Evolutionary conservation across 1,140 invertebrate species (phyloP), one percentile per base, ranked within the genome.

Genomic region (Drosophila ercepeae): DNA sequence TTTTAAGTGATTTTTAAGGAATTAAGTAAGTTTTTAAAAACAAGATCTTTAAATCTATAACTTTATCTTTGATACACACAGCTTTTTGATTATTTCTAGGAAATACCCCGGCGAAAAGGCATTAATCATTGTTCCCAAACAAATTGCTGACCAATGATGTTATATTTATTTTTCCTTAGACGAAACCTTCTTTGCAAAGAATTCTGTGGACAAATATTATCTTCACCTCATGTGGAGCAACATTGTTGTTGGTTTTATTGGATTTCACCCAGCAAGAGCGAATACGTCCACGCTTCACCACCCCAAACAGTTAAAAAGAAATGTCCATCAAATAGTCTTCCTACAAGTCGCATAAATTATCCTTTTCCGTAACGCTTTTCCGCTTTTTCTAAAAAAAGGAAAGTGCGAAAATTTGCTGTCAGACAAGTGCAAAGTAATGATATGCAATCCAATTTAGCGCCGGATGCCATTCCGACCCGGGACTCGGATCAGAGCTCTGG

Each of bases 381-480:
- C 36, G 36, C 7, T 42, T 50, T 44, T 58, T 29, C 25, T 39
- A 44, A 50, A 44, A 49, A 75, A 79, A 50, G 51, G 49, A 75
- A 79, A 84, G 82, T 84, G 81, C 58, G 82, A 82, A 86, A 81
- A 88, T 88, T 88, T 77, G 68, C 39, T 67, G 69, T 16, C 73
- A 77, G 81, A 89, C 82, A 86, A 86, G 82, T 86, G 82, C 82
- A 86, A 86, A 86, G 75, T 88, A 88, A 88, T 88, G 82, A 82
- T 89, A 88, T 88, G 82, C 82, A 88, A 88, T 88, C 82, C 82
- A 88, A 88, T 88, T 88, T 89, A 75, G 34, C 41, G 53, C 63
- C 63, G 64, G 64, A 68, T 68, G 64, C 61, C 63, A 21, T 18
- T 55, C 57, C 32, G 45, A 48, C 53, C 41, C 70, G 57, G 70